Evolutionary conservation across 2,888 invertebrate genomes (phyloP).

Genomic region (Cecidostiba fungosa): DNA sequence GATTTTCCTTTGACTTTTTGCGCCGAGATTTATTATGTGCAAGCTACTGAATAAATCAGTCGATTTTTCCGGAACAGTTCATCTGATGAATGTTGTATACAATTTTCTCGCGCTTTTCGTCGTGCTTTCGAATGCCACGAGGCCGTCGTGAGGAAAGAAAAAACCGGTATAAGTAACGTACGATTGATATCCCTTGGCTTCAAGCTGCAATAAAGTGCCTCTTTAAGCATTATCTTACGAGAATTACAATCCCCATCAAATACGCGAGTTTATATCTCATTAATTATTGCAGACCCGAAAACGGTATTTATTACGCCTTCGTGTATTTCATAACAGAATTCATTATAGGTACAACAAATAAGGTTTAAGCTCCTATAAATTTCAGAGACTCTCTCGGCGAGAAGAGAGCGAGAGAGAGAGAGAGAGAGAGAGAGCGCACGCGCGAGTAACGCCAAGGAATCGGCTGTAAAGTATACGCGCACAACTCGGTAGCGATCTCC

Average conservation of each 20-base stretch:
- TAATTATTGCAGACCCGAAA: constrained; percentile 8
- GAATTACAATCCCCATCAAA: neutral
- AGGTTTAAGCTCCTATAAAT: constrained; percentile 40
- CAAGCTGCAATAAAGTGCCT: neutral
- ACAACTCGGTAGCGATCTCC: constrained; percentile 8
- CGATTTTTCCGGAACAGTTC: neutral
- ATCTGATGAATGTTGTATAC: neutral
- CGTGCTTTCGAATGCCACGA: neutral
- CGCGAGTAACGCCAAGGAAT: constrained; percentile 23
- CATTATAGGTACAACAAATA: constrained; percentile 42
- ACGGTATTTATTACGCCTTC: neutral
- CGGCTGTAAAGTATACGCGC: constrained; percentile 27
- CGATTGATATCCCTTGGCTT: neutral
- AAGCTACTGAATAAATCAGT: constrained; percentile 29
- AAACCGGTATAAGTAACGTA: neutral
- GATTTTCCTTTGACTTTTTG: constrained; percentile 49
- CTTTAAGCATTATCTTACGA: neutral
- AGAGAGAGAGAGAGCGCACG: neutral
- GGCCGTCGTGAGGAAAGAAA: neutral
- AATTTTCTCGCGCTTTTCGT: neutral
- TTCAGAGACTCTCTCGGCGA: neutral
- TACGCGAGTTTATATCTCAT: neutral
- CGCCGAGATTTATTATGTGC: constrained; percentile 36
- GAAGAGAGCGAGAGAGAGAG: no score
- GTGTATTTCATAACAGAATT: constrained; percentile 21